Conservation (phyloP, 2,888 invertebrate genomes). For the Spicauda simplicius region DNA sequence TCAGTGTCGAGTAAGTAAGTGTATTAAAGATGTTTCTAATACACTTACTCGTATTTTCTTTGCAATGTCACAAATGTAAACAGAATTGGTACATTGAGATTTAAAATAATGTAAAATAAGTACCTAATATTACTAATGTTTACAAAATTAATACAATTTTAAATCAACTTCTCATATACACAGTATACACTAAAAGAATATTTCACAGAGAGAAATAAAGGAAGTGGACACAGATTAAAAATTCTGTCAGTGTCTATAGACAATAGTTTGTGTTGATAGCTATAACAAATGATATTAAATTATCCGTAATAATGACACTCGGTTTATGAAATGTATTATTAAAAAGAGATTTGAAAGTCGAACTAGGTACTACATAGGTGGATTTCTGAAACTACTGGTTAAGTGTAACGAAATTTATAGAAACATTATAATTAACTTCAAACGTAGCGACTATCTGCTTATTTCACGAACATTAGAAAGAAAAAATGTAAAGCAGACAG, state of each 20-base stretch:
- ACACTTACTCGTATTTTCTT: no score
- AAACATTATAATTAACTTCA: constrained; percentile 5
- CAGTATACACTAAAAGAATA: no score
- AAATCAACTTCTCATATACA: no score
- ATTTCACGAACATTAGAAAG: no score
- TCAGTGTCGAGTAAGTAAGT: no score
- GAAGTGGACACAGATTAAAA: constrained; percentile 12
- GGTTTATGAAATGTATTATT: constrained; percentile 16
- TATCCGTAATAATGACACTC: constrained; percentile 8
- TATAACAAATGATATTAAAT: constrained; percentile 15
- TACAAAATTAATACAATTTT: no score
- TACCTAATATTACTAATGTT: no score
- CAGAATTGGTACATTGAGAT: no score
- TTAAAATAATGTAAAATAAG: no score
- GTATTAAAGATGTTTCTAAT: no score
- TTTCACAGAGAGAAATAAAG: neutral
- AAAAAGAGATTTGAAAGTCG: constrained; percentile 15
- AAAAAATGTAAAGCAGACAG: no score
- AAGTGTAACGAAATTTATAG: constrained; percentile 11
- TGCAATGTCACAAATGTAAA: no score
- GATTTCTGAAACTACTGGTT: constrained; percentile 9
- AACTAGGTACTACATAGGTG: neutral
- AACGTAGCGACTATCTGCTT: neutral
- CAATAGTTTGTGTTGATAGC: constrained; percentile 17
- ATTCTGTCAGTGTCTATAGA: neutral